A percentile compares a stretch with the other conserved stretches of the same genome.
Evolutionary conservation across 53 echinoderm and acorn worm species (phyloP).

Genomic region (Temnopleurus reevesii): DNA sequence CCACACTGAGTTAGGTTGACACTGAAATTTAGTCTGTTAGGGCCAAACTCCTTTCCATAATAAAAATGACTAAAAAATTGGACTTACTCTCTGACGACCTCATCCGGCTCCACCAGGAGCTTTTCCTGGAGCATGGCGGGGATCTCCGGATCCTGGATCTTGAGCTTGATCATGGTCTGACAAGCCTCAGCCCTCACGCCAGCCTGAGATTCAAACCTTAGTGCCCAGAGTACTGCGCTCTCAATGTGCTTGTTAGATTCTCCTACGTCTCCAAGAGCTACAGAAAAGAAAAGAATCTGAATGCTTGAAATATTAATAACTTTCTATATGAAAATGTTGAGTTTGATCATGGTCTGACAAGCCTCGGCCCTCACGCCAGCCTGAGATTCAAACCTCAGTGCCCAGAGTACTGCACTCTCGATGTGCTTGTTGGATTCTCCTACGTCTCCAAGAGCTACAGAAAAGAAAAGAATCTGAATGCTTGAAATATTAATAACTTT

Average conservation of each 20-base stretch:
- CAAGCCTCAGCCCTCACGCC: slow-evolving; percentile 96
- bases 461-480: not conserved
- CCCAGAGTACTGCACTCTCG: slow-evolving; percentile 81
- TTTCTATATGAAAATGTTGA: too few relatives aligned
- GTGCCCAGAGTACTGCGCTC: slow-evolving; percentile 88
- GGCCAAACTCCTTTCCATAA: too few relatives aligned
- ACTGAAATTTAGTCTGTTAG: too few relatives aligned
- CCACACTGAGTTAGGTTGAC: too few relatives aligned
- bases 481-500: too few relatives aligned
- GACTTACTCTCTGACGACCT: slow-evolving; percentile 87
- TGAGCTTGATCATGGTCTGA: slow-evolving; percentile 72
- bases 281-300: not conserved
- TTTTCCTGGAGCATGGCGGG: slow-evolving; percentile 93
- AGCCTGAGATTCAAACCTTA: slow-evolving; percentile 90
- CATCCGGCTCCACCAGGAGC: slow-evolving; percentile 92
- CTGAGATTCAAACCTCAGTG: slow-evolving; percentile 86
- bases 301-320: too few relatives aligned
- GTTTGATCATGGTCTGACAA: slow-evolving; percentile 68
- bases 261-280: slow-evolving; percentile 92
- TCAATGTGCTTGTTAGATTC: slow-evolving; percentile 73
- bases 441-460: slow-evolving; percentile 80
- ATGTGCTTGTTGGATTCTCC: slow-evolving; percentile 73
- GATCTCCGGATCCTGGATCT: slow-evolving; percentile 76
- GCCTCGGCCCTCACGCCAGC: slow-evolving; percentile 93
- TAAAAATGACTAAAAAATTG: too few relatives aligned